Percentiles rank a stretch among this genome's conserved stretches.
phyloP scores from a whole-genome alignment of 2,888 invertebrate species.

The Cheilosia pagana region DNA sequence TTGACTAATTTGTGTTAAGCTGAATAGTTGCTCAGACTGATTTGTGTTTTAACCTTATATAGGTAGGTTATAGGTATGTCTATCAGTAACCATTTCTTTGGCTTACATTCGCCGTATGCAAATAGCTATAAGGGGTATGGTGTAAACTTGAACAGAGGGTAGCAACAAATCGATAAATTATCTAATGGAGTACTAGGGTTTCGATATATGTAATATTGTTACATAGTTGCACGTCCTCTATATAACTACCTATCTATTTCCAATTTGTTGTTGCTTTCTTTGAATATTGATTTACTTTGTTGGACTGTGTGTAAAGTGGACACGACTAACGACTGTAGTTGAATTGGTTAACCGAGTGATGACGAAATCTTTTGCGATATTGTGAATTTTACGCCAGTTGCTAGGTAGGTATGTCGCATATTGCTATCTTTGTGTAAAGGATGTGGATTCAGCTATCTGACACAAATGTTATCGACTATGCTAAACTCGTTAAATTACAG shows the following conservation, averaged over 20 bases:
- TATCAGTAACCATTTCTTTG: no score
- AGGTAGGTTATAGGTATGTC: neutral
- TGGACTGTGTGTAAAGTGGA: neutral
- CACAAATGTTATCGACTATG: no score
- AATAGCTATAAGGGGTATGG: neutral
- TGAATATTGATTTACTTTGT: neutral
- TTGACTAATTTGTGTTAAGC: neutral
- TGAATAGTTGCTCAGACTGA: neutral
- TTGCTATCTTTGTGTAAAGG: no score
- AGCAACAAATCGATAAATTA: conserved; percentile 4
- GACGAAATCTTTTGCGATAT: neutral
- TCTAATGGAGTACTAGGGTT: neutral
- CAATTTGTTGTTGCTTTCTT: neutral
- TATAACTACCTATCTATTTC: no score
- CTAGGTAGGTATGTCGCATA: no score
- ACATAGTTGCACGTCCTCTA: conserved; percentile 6
- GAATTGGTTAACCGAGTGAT: neutral
- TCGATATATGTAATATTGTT: neutral
- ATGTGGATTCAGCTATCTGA: no score
- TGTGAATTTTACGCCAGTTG: neutral
- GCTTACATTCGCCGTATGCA: neutral
- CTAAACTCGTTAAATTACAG: no score
- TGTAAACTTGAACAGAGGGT: neutral
- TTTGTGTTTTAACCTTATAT: neutral
- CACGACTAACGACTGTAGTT: neutral